Conservation (phyloP, 1,140 invertebrate species). For the Drosophila gunungcola region DNA sequence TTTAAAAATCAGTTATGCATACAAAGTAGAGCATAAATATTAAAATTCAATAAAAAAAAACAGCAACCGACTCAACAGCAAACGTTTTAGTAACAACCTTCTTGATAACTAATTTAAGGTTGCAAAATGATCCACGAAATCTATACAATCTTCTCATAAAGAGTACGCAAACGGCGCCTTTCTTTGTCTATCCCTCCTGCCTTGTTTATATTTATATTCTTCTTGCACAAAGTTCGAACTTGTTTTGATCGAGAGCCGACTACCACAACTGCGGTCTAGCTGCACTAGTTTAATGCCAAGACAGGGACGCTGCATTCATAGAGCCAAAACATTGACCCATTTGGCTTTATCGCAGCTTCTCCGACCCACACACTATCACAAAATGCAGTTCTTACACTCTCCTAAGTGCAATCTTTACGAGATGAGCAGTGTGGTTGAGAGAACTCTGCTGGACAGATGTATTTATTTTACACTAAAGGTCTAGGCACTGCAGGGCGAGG, state of each 20-base stretch:
- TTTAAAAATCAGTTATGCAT: no score
- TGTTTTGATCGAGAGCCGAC: conserved; percentile 51
- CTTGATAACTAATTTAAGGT: no score
- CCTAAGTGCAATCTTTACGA: neutral
- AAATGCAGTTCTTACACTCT: conserved; percentile 17
- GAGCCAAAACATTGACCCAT: conserved; percentile 63
- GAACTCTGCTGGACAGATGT: conserved; percentile 54
- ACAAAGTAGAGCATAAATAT: no score
- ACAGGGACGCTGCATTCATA: conserved; percentile 46
- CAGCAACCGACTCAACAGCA: no score
- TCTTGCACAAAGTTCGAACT: conserved; percentile 49
- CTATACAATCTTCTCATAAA: neutral
- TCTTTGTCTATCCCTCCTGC: neutral
- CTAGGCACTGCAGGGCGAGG: neutral
- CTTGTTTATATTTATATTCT: conserved; percentile 2
- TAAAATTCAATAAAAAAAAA: no score
- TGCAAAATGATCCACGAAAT: neutral
- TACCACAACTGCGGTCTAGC: conserved; percentile 39
- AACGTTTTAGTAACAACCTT: no score
- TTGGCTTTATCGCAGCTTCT: conserved; percentile 50
- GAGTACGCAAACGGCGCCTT: conserved; percentile 1
- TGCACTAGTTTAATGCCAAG: conserved; percentile 18
- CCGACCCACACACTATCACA: conserved; percentile 11
- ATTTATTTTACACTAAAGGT: conserved; percentile 75
- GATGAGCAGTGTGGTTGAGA: conserved; percentile 48